These are phyloP conservation scores for Smittia aterrima DNA, from an alignment of 2,888 invertebrate genomes.

Conservation along the genomic window DNA sequence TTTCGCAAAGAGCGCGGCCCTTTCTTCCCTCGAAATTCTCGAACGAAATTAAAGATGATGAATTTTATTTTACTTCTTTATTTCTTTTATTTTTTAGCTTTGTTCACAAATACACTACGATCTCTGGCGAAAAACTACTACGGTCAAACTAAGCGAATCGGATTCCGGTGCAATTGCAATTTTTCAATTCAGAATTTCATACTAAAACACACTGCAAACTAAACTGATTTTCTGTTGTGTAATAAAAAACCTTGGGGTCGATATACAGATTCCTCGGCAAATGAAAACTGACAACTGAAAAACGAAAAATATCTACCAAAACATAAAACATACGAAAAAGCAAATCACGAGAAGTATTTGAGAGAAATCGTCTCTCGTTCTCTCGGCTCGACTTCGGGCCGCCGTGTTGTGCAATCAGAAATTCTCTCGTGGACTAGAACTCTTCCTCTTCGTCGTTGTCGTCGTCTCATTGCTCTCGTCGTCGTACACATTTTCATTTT, in stretches of 20 bases:
- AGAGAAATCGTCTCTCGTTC: constrained; percentile 4
- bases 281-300: constrained; percentile 41
- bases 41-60: constrained; percentile 6
- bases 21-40: constrained; percentile 4
- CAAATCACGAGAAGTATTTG: neutral
- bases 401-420: neutral
- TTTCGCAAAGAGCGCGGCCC: neutral
- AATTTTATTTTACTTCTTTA: neutral
- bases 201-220: constrained; percentile 41
- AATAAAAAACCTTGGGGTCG: constrained; percentile 40
- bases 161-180: constrained; percentile 34
- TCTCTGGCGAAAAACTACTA: constrained; percentile 14
- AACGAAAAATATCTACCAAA: constrained; percentile 41
- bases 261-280: constrained; percentile 41
- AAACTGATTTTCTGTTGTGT: constrained; percentile 41
- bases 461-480: neutral
- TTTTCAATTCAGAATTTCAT: constrained; percentile 38
- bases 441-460: neutral
- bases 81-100: neutral
- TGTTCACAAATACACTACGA: constrained; percentile 13
- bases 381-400: neutral
- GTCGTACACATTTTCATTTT: neutral
- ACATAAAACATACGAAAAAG: constrained; percentile 36
- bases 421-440: neutral
- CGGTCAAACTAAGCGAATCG: constrained; percentile 29